Evolutionary conservation across 2,888 invertebrate species (phyloP).

Genomic region (Hofmannophila pseudospretella): DNA sequence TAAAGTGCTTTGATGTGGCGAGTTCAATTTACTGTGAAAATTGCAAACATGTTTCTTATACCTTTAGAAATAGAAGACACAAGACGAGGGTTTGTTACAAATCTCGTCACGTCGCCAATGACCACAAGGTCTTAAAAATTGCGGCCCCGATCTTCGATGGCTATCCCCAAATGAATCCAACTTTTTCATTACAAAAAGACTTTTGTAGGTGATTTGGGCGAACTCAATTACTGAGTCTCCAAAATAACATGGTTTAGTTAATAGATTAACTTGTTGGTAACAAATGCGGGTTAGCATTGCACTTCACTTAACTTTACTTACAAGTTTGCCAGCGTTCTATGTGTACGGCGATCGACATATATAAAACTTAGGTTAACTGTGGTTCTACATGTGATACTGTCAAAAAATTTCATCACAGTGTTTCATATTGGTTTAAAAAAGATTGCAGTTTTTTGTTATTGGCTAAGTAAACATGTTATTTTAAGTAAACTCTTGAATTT

Average conservation of each 20-base stretch:
- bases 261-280: constrained; percentile 8
- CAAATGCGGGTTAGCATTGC: constrained; percentile 10
- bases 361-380: too few relatives aligned
- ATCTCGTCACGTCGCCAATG: constrained; percentile 52
- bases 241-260: background rate
- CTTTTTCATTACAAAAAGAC: constrained; percentile 27
- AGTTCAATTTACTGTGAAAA: constrained; percentile 64
- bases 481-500: too few relatives aligned
- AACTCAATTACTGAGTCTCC: constrained; percentile 25
- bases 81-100: constrained; percentile 34
- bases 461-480: too few relatives aligned
- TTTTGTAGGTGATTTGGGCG: constrained; percentile 25
- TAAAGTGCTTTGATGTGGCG: constrained; percentile 51
- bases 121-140: constrained; percentile 50
- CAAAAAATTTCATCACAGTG: too few relatives aligned
- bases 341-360: too few relatives aligned
- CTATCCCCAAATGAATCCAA: constrained; percentile 14
- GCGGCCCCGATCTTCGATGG: constrained; percentile 32
- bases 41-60: constrained; percentile 43
- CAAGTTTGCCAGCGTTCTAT: too few relatives aligned
- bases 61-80: constrained; percentile 31
- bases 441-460: too few relatives aligned
- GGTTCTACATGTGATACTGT: too few relatives aligned
- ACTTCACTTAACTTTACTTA: too few relatives aligned
- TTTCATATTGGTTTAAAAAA: too few relatives aligned